phyloP scores from a whole-genome alignment of 2,888 invertebrate genomes.

The Plebejus anna region DNA sequence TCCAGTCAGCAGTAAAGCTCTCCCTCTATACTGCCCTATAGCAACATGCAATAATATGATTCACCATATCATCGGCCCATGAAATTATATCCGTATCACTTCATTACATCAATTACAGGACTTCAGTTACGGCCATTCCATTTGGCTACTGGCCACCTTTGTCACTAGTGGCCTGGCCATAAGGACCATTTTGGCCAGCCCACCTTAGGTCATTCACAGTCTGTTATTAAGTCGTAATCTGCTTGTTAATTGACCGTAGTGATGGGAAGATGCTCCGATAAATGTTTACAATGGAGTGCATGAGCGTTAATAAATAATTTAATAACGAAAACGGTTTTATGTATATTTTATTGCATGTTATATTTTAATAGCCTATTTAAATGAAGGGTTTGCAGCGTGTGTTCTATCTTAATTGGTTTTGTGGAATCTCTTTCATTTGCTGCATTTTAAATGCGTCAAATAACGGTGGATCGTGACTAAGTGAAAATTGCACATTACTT shows the following conservation, averaged over 20 bases:
- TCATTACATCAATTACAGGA: slow-evolving; percentile 47
- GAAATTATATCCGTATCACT: slow-evolving; percentile 54
- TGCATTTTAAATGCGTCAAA: neutral
- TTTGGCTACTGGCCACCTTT: neutral
- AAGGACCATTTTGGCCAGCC: slow-evolving; percentile 42
- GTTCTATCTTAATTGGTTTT: neutral
- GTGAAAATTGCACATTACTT: neutral
- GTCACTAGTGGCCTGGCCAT: slow-evolving; percentile 30
- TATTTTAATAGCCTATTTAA: slow-evolving; percentile 17
- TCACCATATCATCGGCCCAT: slow-evolving; percentile 43
- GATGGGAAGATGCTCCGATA: slow-evolving; percentile 20
- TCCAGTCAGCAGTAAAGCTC: neutral
- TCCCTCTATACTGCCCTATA: neutral
- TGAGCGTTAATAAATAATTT: slow-evolving; percentile 5
- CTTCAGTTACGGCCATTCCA: slow-evolving; percentile 17
- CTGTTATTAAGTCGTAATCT: slow-evolving; percentile 56
- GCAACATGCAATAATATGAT: slow-evolving; percentile 41
- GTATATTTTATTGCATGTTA: slow-evolving; percentile 19
- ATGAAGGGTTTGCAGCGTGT: slow-evolving; percentile 4
- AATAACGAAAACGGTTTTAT: slow-evolving; percentile 16
- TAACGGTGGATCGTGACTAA: neutral
- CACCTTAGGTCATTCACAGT: slow-evolving; percentile 59
- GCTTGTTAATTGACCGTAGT: slow-evolving; percentile 48
- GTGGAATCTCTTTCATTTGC: neutral
- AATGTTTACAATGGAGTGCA: slow-evolving; percentile 10